Evolutionary conservation across 2,888 invertebrate genomes (phyloP).

Genomic region (Mesorhabditis spiculigera): DNA sequence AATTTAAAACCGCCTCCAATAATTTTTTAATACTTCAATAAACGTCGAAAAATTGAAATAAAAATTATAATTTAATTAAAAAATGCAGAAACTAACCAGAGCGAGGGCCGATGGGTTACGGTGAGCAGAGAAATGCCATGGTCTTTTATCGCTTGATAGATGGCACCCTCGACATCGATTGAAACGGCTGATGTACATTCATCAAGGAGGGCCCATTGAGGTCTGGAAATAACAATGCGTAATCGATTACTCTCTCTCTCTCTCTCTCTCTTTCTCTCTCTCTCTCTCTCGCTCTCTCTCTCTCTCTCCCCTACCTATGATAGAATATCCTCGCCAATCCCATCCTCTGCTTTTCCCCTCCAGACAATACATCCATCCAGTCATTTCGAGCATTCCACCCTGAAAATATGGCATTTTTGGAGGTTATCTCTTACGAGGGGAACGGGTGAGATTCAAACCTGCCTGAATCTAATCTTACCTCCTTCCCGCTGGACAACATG

Average conservation of each 20-base stretch:
- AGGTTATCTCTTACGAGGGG: background rate
- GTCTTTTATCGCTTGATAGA: constrained; percentile 74
- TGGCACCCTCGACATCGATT: constrained; percentile 93
- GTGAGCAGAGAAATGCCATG: constrained; percentile 87
- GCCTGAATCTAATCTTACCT: constrained; percentile 17
- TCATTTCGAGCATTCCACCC: constrained; percentile 68
- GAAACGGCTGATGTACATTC: constrained; percentile 98
- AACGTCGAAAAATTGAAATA: background rate
- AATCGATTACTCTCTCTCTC: background rate
- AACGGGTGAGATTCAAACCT: background rate
- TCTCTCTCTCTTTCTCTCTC: background rate
- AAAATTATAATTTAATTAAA: background rate
- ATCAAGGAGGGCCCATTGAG: constrained; percentile 96
- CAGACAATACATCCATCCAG: constrained; percentile 96
- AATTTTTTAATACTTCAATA: too few species aligned
- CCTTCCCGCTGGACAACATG: constrained; percentile 58
- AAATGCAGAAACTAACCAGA: constrained; percentile 38
- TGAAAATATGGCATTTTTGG: constrained; percentile 1
- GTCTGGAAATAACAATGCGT: constrained; percentile 61
- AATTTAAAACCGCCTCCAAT: too few species aligned
- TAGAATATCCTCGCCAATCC: constrained; percentile 69
- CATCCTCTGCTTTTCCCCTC: constrained; percentile 95
- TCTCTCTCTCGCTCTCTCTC: background rate
- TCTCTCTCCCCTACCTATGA: constrained; percentile 55
- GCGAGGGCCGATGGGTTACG: constrained; percentile 93